These are phyloP conservation scores for Camponotus vicinus DNA, from an alignment of 1,140 invertebrate genomes.

Conservation along the genomic window DNA sequence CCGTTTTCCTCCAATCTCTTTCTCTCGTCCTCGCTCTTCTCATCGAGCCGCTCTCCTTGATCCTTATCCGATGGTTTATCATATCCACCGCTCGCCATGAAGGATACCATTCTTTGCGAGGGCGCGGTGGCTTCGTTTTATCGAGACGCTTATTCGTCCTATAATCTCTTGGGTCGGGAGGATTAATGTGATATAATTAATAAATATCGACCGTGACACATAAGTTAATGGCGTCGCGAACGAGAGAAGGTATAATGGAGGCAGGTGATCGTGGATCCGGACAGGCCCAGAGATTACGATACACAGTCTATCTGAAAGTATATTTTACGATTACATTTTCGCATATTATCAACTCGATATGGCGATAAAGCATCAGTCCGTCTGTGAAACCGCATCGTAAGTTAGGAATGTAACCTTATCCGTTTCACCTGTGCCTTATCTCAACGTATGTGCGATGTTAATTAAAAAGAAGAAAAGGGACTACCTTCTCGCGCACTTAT, in stretches of 20 bases:
- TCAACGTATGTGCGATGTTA: constrained; percentile 65
- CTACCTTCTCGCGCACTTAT: constrained; percentile 63
- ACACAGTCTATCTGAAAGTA: constrained; percentile 11
- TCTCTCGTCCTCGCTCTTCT: constrained; percentile 43
- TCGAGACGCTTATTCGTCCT: constrained; percentile 66
- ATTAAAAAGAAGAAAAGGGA: constrained; percentile 64
- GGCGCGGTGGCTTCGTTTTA: constrained; percentile 63
- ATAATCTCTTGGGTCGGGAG: constrained; percentile 63
- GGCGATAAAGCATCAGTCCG: background rate
- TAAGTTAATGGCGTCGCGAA: constrained; percentile 62
- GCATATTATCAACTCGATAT: constrained; percentile 57
- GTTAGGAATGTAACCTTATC: constrained; percentile 64
- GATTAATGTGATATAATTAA: constrained; percentile 71
- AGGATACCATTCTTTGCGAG: constrained; percentile 38
- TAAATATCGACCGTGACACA: constrained; percentile 69
- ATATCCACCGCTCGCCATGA: constrained; percentile 78
- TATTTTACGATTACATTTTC: constrained; percentile 39
- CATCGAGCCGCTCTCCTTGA: constrained; percentile 74
- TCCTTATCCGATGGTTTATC: constrained; percentile 84
- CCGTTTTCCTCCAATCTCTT: background rate
- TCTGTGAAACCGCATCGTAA: constrained; percentile 16
- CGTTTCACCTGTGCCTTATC: constrained; percentile 61
- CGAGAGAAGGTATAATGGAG: constrained; percentile 28
- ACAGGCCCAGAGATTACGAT: background rate
- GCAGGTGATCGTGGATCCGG: constrained; percentile 55